Evolutionary conservation across 2,797 vertebrate genomes (phyloP).

Genomic region (Semotilus atromaculatus): DNA sequence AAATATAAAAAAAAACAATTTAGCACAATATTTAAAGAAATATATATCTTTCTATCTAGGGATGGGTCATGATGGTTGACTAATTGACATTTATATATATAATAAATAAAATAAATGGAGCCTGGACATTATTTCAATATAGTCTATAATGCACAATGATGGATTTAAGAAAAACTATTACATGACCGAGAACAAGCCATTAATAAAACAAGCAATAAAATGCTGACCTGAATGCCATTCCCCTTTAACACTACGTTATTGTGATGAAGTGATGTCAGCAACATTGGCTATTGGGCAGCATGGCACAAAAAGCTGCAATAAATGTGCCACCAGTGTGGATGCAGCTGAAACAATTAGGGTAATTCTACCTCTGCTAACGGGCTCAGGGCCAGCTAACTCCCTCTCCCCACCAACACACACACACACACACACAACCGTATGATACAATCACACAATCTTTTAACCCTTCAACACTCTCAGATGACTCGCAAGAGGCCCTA

Average conservation of each 20-base stretch:
- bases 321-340: slow-evolving; percentile 14
- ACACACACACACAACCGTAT: slow-evolving; percentile 8
- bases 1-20: neutral
- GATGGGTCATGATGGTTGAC: neutral
- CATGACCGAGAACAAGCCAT: neutral
- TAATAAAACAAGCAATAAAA: slow-evolving; percentile 17
- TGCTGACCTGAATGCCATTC: neutral
- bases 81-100: neutral
- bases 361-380: slow-evolving; percentile 55
- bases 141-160: neutral
- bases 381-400: slow-evolving; percentile 18
- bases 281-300: slow-evolving; percentile 5
- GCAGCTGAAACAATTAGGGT: slow-evolving; percentile 63
- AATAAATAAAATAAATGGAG: no score
- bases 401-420: slow-evolving; percentile 4
- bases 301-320: slow-evolving; percentile 31
- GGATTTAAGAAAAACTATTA: neutral
- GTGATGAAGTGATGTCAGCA: slow-evolving; percentile 35
- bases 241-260: neutral
- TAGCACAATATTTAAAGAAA: neutral
- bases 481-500: neutral
- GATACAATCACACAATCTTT: neutral
- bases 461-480: neutral
- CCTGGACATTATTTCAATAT: no score
- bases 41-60: neutral